Base-by-base conservation (phyloP, 2,888 invertebrate species). In the Mesorhabditis sp. region DNA sequence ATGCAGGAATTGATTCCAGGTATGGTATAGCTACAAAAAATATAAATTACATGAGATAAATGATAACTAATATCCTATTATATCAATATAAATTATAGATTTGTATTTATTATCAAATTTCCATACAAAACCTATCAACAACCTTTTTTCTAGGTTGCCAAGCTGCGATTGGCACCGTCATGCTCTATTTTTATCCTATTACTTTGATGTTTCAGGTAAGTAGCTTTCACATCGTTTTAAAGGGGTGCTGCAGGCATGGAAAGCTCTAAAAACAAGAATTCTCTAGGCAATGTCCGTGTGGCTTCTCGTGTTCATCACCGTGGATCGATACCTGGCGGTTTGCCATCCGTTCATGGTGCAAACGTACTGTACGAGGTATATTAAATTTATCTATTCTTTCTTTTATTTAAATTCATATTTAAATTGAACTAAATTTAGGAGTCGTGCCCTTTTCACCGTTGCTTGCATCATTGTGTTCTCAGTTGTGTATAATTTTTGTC, bases 261-360 rank as follows among this genome's bases (percentile, higher is more conserved):
- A 63, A 63, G 41, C n/a, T 15, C 1, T 69, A 67, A n/a, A n/a
- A 67, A 62, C 6, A 7, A 67, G 6, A 7, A 67, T 61, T 67
- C n/a, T 78, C 65, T 76, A 78, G 70, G 71, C 75, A 7, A 74
- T 76, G 76, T 72, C 72, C 5, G 78, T 81, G 13, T 82, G 74
- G 82, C 65, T 80, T 5, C 65, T 83, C 28, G 80, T 80, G 28
- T 79, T 76, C 13, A 81, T 84, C 42, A 82, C 83, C 5, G 77
- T 83, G 65, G 83, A 84, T 67, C 75, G 84, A 58, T 84, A 80
- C 65, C 71, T 84, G 4, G 84, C 84, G n/a, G 83, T 84, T n/a
- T 84, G 83, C 68, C 82, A 84, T 76, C 84, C 84, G 2, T 84
- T 84, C 71, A 72, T 77, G 66, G 83, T 82, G 41, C 75, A 75